phyloP scores from a whole-genome alignment of 2,113 vertebrate genomes.

The Prionailurus bengalensis region DNA sequence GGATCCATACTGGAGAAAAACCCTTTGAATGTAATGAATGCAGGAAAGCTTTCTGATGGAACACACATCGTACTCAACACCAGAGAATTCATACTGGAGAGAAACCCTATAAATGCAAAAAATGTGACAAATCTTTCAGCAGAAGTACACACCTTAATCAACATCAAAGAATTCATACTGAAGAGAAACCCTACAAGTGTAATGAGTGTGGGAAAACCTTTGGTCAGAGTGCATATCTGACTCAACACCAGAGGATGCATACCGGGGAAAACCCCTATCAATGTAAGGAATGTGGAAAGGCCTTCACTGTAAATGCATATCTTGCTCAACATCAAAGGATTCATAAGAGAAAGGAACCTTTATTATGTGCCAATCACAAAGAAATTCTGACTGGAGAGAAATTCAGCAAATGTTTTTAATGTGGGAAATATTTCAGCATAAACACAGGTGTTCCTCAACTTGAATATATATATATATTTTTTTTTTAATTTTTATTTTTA shows the following conservation, averaged over 20 bases:
- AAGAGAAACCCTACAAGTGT: slow-evolving; percentile 12
- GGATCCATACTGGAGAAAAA: not conserved
- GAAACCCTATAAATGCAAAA: not conserved
- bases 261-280: not conserved
- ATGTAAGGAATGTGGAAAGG: not conserved
- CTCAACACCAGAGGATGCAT: not conserved
- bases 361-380: not conserved
- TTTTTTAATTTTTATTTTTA: no score
- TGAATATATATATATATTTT: not conserved
- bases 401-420: not conserved
- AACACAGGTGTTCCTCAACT: not conserved
- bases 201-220: not conserved
- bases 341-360: not conserved
- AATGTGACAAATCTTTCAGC: slow-evolving; percentile 10
- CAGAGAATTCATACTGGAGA: slow-evolving; percentile 43
- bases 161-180: slow-evolving; percentile 45
- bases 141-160: slow-evolving; percentile 32
- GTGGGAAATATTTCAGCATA: not conserved
- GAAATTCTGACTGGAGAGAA: not conserved
- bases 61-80: slow-evolving; percentile 39
- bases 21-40: not conserved
- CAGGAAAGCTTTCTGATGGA: slow-evolving; percentile 46
- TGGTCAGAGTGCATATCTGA: not conserved
- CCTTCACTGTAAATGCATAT: not conserved
- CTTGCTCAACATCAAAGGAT: not conserved